A percentile compares a stretch with the other conserved stretches of the same genome.
Conservation (phyloP, 2,888 invertebrate genomes). For the Sialis lutaria region DNA sequence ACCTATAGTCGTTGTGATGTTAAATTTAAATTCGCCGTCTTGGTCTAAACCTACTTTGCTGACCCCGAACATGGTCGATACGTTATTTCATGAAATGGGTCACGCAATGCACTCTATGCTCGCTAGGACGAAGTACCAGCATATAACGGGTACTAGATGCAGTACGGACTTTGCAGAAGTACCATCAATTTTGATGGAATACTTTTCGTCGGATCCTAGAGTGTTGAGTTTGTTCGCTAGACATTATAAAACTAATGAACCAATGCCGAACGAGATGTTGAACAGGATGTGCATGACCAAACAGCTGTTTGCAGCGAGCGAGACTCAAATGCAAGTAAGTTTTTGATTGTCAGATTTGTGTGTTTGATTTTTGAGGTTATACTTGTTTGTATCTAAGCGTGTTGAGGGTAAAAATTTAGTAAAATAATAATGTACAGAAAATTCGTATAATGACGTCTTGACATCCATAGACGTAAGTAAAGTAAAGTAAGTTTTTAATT, state of each 20-base stretch:
- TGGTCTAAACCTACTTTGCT: constrained; percentile 64
- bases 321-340: constrained; percentile 57
- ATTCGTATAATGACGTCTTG: no score
- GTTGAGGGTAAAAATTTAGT: no score
- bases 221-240: constrained; percentile 73
- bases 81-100: constrained; percentile 97
- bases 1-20: constrained; percentile 85
- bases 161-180: constrained; percentile 98
- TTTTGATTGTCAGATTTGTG: no score
- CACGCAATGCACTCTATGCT: constrained; percentile 99
- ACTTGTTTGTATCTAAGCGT: no score
- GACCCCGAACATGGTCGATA: constrained; percentile 75
- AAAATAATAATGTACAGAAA: no score
- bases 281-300: constrained; percentile 70
- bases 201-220: constrained; percentile 79
- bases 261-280: constrained; percentile 64
- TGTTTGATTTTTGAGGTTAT: no score
- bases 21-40: constrained; percentile 65
- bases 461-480: no score
- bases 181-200: constrained; percentile 97
- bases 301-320: constrained; percentile 73
- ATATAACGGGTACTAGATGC: constrained; percentile 93
- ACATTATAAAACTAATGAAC: constrained; percentile 78
- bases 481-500: no score
- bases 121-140: constrained; percentile 87